Evolutionary conservation across 2,797 vertebrate species (phyloP), one percentile per base, ranked within the genome.

Genomic region (Anguilla megastoma): DNA sequence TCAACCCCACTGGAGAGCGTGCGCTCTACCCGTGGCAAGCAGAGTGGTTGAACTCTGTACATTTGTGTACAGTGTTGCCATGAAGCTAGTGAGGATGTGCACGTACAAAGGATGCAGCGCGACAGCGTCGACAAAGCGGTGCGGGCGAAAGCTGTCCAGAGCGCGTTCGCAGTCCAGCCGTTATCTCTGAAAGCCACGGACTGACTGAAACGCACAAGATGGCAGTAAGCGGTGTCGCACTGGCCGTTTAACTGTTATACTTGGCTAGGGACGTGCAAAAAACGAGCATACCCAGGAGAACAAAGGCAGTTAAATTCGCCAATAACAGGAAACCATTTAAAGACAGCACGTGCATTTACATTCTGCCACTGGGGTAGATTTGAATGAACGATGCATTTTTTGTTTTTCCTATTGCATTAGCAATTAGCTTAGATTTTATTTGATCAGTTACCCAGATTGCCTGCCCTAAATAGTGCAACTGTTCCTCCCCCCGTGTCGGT

Each of bases 71-170:
- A 92, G 93, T 94, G 96, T 96, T 96, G 96, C 96, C 97, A 98
- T 98, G 96, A 97, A 95, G 92, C 85, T 96, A 96, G 96, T 97
- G 97, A 95, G 94, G 94, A 92, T 96, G 95, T 92, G 97, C 97
- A 98, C 97, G 97, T 98, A 98, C 93, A 93, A 95, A 95, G 95
- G 95, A 95, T 96, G 95, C 94, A 93, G 95, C 92, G 90, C 93
- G 93, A 93, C 90, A 91, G 92, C 85, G 74, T 50, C 85, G 56
- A 48, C 85, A 86, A 45, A 86, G 93, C 30, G 52, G 9, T 48
- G 82, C 60, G 63, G 27, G 91, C 93, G 91, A 93, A 92, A 90
- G 85, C 91, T 90, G 90, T 14, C 87, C 45, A 21, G 52, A 60
- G 54, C 36, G 12, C 18, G 24, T 27, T 84, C 52, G 50, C 50